Evolutionary conservation across 2,888 invertebrate genomes (phyloP), one percentile per base, ranked within the genome.

Genomic region (Colletes collaris): DNA sequence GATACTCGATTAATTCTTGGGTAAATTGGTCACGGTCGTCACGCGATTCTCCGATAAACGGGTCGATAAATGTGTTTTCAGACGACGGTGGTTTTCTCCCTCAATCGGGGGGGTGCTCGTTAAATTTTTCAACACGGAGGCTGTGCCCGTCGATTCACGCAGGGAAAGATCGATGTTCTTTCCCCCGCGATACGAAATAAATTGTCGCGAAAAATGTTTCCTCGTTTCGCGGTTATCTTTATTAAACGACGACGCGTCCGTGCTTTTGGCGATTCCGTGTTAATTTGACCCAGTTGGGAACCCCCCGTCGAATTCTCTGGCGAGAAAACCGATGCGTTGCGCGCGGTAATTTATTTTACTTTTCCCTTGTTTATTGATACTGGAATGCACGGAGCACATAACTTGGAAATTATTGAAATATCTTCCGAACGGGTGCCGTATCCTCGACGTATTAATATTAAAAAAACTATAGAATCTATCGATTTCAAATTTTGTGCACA

Each of bases 151-250:
- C 27, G 27, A 72, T 52, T 75, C 35, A 46, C 16, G 7, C 2
- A 52, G 58, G 37, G 10, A n/a, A 44, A 75, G 52, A 72, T 75
- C 63, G 50, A 52, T 46, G 16, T 64, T 16, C 11, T 11, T 27
- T 27, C 27, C 27, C 27, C 27, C 27, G 27, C 27, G 27, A 27
- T 27, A 27, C 16, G 10, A 6, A 56, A 27, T n/a, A 50, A 72
- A 55, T 56, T 56, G 62, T 44, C n/a, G 2, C 55, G 49, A 69
- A 52, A 16, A 71, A 27, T 56, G 40, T 55, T 27, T 27, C 2
- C 27, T 27, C 27, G 27, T 27, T 27, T 27, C 27, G 37, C 19
- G 71, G 60, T 73, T 73, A 60, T 71, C 73, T 55, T 73, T 73
- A 70, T 73, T 71, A 70, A 60, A 70, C 8, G 27, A 27, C 27